These are phyloP conservation scores for Cheilosia impressa DNA, from an alignment of 2,888 invertebrate genomes.

Conservation along the genomic window DNA sequence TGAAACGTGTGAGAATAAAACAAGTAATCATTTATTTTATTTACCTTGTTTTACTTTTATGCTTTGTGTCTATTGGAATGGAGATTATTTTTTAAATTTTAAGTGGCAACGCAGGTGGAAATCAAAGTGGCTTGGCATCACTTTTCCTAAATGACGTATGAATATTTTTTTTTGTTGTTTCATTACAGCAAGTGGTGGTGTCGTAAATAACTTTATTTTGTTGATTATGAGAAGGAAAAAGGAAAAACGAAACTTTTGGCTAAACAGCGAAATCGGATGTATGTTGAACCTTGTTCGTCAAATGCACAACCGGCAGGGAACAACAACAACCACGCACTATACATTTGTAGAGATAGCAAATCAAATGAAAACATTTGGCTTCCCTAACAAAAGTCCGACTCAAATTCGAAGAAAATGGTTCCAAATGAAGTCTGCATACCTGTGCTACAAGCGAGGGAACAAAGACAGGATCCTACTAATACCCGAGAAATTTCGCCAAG, in stretches of 20 bases:
- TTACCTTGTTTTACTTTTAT: too few relatives aligned
- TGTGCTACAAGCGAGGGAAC: constrained; percentile 81
- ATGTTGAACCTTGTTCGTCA: constrained; percentile 80
- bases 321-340: constrained; percentile 78
- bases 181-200: constrained; percentile 58
- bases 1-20: too few relatives aligned
- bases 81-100: too few relatives aligned
- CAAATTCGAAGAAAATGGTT: constrained; percentile 81
- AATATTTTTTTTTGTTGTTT: constrained; percentile 7
- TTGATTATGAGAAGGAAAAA: constrained; percentile 78
- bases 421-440: constrained; percentile 81
- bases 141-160: constrained; percentile 57
- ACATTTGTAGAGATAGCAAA: constrained; percentile 80
- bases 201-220: background rate
- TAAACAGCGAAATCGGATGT: constrained; percentile 80
- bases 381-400: constrained; percentile 80
- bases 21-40: too few relatives aligned
- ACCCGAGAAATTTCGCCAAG: constrained; percentile 79
- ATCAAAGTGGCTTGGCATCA: constrained; percentile 49
- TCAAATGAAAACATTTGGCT: constrained; percentile 79
- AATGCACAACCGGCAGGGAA: constrained; percentile 77
- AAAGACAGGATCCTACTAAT: constrained; percentile 79
- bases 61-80: too few relatives aligned
- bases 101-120: background rate
- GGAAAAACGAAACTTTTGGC: constrained; percentile 80